phyloP scores from a whole-genome alignment of 2,888 invertebrate genomes.

The Ornithoptera alexandrae region DNA sequence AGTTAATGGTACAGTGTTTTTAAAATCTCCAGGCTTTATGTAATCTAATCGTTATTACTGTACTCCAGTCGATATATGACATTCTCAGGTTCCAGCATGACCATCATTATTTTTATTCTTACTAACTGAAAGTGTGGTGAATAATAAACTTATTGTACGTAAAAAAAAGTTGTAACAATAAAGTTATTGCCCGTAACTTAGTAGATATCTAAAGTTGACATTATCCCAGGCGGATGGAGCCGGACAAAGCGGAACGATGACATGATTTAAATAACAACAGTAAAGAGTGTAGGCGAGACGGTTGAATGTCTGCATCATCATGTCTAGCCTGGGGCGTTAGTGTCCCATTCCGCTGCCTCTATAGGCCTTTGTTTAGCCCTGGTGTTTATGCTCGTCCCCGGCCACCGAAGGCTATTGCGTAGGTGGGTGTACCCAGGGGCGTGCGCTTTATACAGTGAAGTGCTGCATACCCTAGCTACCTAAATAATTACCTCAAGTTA shows the following conservation, averaged over 20 bases:
- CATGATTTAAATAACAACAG: conserved; percentile 22
- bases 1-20: no score
- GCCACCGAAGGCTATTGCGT: conserved; percentile 10
- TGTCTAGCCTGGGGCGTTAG: conserved; percentile 18
- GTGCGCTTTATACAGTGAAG: no score
- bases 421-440: background rate
- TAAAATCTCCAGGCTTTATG: no score
- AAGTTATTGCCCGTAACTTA: background rate
- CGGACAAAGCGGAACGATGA: conserved; percentile 15
- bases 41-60: no score
- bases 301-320: conserved; percentile 5
- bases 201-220: background rate
- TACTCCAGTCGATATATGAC: no score
- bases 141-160: no score
- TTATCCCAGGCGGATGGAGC: conserved; percentile 9
- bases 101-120: no score
- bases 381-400: background rate
- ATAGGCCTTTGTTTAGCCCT: conserved; percentile 26
- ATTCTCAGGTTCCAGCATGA: no score
- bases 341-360: conserved; percentile 18
- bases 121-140: no score
- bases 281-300: conserved; percentile 11
- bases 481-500: no score
- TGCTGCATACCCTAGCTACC: no score
- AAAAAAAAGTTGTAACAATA: no score